Evolutionary conservation across 2,888 invertebrate genomes (phyloP).

Genomic region (Noctua janthe): DNA sequence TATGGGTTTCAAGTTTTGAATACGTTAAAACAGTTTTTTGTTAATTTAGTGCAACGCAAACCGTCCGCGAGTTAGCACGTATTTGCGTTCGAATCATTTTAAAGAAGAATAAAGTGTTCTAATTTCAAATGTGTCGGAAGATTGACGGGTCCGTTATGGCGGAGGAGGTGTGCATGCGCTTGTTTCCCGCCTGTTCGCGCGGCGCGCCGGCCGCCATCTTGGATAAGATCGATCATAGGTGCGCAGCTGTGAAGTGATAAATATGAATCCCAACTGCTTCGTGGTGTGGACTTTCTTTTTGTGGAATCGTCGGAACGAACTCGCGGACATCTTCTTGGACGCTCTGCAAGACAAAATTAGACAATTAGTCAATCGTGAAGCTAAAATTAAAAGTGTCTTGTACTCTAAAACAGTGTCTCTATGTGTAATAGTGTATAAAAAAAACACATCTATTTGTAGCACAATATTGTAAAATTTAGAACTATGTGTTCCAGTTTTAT

Average conservation of each 20-base stretch:
- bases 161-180: constrained; percentile 85
- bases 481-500: background rate
- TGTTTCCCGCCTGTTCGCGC: constrained; percentile 84
- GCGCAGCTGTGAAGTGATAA: constrained; percentile 89
- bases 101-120: constrained; percentile 70
- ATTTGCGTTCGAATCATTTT: constrained; percentile 60
- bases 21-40: constrained; percentile 84
- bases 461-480: constrained; percentile 10
- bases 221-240: constrained; percentile 89
- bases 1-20: constrained; percentile 89
- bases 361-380: constrained; percentile 55
- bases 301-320: constrained; percentile 61
- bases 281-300: constrained; percentile 76
- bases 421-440: constrained; percentile 31
- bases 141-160: constrained; percentile 80
- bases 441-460: constrained; percentile 14
- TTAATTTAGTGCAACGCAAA: constrained; percentile 85
- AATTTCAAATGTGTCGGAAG: constrained; percentile 77
- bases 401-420: constrained; percentile 14
- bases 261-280: constrained; percentile 76
- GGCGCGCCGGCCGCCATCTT: constrained; percentile 88
- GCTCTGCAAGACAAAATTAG: constrained; percentile 64
- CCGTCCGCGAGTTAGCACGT: constrained; percentile 84
- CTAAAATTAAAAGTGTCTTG: constrained; percentile 32
- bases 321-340: constrained; percentile 58